phyloP scores from a whole-genome alignment of 2,797 vertebrate genomes.

The Liasis olivaceus region DNA sequence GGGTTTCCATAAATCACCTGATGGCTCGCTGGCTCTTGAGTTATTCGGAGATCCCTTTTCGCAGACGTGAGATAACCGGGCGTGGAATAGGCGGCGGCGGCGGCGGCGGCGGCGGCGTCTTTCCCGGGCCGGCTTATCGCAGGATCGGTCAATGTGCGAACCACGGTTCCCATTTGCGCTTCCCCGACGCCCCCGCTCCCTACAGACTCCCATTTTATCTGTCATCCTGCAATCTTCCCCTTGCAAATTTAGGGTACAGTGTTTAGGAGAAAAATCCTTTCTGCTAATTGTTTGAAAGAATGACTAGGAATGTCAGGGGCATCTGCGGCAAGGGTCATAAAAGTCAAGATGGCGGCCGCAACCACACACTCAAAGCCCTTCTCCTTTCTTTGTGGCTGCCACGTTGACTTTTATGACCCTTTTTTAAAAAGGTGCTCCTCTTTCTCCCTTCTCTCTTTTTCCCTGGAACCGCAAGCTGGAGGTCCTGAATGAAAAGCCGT shows the following conservation, averaged over 20 bases:
- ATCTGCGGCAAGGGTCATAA: too few species aligned
- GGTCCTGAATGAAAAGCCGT: too few species aligned
- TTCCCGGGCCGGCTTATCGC: background rate
- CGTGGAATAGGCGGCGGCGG: background rate
- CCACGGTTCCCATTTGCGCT: background rate
- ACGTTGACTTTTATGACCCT: too few species aligned
- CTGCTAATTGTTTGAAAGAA: background rate
- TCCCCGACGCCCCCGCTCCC: too few species aligned
- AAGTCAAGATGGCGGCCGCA: too few species aligned
- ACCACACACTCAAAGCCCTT: too few species aligned
- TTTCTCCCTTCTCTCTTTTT: too few species aligned
- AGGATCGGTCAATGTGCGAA: background rate
- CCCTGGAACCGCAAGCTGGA: too few species aligned
- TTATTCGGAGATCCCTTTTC: background rate
- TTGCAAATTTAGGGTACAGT: background rate
- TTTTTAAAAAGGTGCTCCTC: too few species aligned
- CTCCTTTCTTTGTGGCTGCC: too few species aligned
- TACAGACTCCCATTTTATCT: background rate
- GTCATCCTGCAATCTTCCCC: background rate
- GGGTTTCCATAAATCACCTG: background rate
- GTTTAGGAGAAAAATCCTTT: background rate
- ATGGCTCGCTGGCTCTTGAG: background rate
- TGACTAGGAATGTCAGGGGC: background rate
- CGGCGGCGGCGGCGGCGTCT: too few species aligned
- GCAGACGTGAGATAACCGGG: background rate